Percentiles rank a stretch among this genome's conserved stretches.
Conservation (phyloP, 2,797 vertebrate genomes). For the Trachops cirrhosus region DNA sequence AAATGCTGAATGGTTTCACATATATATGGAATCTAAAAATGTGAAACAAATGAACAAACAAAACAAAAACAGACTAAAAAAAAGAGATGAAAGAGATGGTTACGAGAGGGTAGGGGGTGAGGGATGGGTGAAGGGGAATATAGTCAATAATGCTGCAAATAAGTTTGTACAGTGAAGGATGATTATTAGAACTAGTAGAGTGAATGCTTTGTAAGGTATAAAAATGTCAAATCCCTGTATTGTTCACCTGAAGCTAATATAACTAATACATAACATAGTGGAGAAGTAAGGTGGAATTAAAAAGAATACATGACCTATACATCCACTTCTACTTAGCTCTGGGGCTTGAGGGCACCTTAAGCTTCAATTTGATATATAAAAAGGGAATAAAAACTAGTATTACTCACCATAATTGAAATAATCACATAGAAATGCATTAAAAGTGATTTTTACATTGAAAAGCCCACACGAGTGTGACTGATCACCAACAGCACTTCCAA, state of each 20-base stretch:
- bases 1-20: not conserved
- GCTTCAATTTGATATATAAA: not conserved
- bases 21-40: not conserved
- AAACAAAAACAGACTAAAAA: not conserved
- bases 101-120: not conserved
- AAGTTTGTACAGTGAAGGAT: not conserved
- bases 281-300: not conserved
- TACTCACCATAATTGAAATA: not conserved
- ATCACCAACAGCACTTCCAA: not conserved
- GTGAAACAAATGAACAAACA: not conserved
- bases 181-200: not conserved
- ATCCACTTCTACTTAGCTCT: not conserved
- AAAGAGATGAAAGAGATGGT: not conserved
- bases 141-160: not conserved
- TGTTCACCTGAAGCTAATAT: not conserved
- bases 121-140: not conserved
- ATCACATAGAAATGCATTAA: not conserved
- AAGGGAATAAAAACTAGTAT: not conserved
- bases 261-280: not conserved
- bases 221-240: not conserved
- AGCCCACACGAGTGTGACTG: not conserved
- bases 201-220: not conserved
- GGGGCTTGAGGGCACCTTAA: not conserved
- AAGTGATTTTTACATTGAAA: not conserved
- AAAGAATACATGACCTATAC: not conserved